Percentiles rank a stretch among this genome's conserved stretches.
These are phyloP conservation scores for Xanthia togata DNA, from an alignment of 2,888 invertebrate species.

Conservation along the genomic window DNA sequence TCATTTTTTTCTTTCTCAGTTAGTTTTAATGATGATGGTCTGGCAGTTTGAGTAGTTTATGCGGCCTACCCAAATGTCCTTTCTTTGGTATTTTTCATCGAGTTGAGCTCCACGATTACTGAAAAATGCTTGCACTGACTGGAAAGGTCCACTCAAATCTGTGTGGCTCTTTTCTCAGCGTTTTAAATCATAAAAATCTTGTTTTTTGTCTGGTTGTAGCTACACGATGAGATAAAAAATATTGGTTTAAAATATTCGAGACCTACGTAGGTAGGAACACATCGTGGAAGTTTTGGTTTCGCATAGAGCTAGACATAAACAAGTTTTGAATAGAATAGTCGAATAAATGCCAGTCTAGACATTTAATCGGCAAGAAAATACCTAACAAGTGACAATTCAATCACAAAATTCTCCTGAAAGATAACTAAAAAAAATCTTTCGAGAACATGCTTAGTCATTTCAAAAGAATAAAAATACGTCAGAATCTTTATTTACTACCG, in stretches of 20 bases:
- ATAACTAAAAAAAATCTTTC: background rate
- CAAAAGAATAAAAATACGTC: conserved; percentile 18
- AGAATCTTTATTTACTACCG: conserved; percentile 28
- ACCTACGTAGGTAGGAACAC: background rate
- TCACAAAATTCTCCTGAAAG: background rate
- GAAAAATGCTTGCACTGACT: too few species aligned
- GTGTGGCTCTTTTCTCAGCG: too few species aligned
- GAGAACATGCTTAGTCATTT: conserved; percentile 12
- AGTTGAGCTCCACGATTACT: too few species aligned
- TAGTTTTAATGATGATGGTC: too few species aligned
- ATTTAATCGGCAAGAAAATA: conserved; percentile 17
- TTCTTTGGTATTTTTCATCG: too few species aligned
- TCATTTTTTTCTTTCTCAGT: too few species aligned
- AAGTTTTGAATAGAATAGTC: background rate
- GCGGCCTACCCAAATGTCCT: too few species aligned
- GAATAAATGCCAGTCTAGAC: conserved; percentile 19
- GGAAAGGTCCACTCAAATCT: too few species aligned
- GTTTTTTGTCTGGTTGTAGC: too few species aligned
- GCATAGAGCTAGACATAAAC: background rate
- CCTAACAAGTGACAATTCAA: background rate
- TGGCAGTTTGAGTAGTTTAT: too few species aligned
- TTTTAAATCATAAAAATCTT: background rate
- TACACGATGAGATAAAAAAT: background rate
- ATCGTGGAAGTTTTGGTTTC: background rate
- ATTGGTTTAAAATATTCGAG: background rate